Conservation (phyloP, 2,113 vertebrate genomes). For the Leucoraja erinaceus region DNA sequence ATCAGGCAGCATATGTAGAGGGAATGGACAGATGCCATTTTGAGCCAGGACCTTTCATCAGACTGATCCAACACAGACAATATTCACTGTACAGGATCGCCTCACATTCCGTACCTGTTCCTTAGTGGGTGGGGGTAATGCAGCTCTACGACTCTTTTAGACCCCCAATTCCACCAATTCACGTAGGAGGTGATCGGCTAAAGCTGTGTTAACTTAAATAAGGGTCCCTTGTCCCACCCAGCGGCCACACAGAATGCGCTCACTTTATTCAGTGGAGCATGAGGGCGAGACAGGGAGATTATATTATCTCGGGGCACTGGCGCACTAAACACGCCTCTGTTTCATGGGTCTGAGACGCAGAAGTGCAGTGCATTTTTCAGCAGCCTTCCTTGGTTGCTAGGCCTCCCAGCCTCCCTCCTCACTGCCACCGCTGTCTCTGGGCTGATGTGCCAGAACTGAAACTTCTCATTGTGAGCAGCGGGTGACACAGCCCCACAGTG, state of each 20-base stretch:
- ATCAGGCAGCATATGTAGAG: too few relatives aligned
- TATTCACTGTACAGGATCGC: not conserved
- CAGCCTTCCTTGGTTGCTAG: constrained; percentile 64
- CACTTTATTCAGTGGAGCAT: not conserved
- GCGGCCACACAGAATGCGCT: not conserved
- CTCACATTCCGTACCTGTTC: not conserved
- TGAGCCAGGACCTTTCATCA: too few relatives aligned
- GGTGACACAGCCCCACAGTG: not conserved
- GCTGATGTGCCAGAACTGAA: constrained; percentile 56
- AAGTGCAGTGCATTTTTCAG: constrained; percentile 45
- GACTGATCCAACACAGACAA: not conserved
- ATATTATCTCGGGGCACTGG: not conserved
- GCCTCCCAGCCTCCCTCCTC: constrained; percentile 56
- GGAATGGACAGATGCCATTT: too few relatives aligned
- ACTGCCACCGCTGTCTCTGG: constrained; percentile 44
- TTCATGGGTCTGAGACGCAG: constrained; percentile 47
- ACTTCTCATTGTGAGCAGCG: constrained; percentile 48
- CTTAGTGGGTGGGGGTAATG: not conserved
- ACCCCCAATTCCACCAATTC: too few relatives aligned
- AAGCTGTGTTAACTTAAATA: not conserved
- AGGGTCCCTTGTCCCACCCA: not conserved
- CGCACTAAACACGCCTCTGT: constrained; percentile 30
- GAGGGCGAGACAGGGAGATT: not conserved
- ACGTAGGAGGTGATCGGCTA: not conserved
- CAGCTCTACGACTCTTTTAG: not conserved